A percentile compares a stretch with the other conserved stretches of the same genome.
These are phyloP conservation scores for Candoia aspera DNA, from an alignment of 2,113 vertebrate species.

Conservation along the genomic window DNA sequence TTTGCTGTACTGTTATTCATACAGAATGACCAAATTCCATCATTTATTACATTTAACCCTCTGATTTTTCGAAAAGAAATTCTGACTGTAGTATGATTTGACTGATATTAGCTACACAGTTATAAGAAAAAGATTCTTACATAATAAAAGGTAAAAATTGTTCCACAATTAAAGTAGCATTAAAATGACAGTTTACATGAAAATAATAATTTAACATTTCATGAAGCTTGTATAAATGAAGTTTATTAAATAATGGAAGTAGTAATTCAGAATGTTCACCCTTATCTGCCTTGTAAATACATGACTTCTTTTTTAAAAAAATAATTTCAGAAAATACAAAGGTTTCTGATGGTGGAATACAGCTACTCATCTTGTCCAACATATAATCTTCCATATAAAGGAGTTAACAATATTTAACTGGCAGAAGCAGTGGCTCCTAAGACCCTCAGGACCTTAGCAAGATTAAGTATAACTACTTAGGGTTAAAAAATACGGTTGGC, in stretches of 20 bases:
- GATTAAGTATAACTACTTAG: not conserved
- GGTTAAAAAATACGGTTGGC: not conserved
- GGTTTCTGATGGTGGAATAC: constrained; percentile 1
- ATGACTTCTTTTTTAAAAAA: not conserved
- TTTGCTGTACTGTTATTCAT: not conserved
- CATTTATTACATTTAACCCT: not conserved
- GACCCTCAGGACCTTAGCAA: not conserved
- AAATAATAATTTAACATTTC: not conserved
- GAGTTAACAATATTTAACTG: constrained; percentile 18
- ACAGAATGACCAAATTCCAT: not conserved
- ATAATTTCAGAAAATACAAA: not conserved
- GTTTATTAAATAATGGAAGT: not conserved
- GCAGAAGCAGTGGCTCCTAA: not conserved
- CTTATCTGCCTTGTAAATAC: not conserved
- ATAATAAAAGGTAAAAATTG: not conserved
- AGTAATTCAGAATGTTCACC: not conserved
- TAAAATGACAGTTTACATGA: not conserved
- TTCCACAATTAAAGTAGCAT: not conserved
- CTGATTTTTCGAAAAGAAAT: not conserved
- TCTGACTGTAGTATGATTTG: not conserved
- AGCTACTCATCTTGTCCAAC: not conserved
- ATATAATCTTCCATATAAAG: constrained; percentile 1
- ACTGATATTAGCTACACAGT: not conserved
- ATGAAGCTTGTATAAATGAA: not conserved
- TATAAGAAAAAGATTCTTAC: not conserved